Evolutionary conservation across 2,113 vertebrate species (phyloP).

Genomic region (Tetrao urogallus): DNA sequence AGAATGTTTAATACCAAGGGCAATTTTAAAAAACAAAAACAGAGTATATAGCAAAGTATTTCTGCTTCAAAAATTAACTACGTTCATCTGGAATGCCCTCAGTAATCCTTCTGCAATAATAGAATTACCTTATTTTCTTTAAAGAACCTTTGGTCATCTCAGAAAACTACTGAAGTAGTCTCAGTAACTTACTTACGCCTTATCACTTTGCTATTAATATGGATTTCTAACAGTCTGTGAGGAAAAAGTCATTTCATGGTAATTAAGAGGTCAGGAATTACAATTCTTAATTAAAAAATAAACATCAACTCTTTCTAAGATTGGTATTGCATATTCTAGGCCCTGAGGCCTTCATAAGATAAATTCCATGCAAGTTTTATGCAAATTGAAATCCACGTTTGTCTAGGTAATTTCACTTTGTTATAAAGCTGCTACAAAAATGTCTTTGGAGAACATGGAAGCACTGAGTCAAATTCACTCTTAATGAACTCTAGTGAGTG

Average conservation of each 20-base stretch:
- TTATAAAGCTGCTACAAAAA: background rate
- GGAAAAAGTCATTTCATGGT: background rate
- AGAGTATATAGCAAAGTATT: background rate
- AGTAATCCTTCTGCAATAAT: background rate
- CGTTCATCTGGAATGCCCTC: background rate
- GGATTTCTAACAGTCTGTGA: background rate
- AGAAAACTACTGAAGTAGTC: background rate
- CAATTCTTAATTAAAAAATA: background rate
- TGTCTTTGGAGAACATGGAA: background rate
- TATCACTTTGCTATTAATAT: background rate
- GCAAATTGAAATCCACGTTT: background rate
- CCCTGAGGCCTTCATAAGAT: background rate
- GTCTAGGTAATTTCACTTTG: background rate
- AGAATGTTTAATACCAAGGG: background rate
- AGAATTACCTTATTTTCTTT: background rate
- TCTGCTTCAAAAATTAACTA: background rate
- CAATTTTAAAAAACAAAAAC: background rate
- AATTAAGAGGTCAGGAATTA: constrained; percentile 24
- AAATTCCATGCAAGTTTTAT: background rate
- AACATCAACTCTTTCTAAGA: constrained; percentile 6
- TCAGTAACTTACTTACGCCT: background rate
- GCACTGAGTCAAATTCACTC: background rate
- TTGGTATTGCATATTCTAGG: background rate
- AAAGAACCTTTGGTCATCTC: background rate
- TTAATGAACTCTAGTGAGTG: background rate